Percentiles rank a stretch among this genome's conserved stretches.
These are phyloP conservation scores for Amphipyra berbera DNA, from an alignment of 2,888 invertebrate genomes.

Conservation along the genomic window DNA sequence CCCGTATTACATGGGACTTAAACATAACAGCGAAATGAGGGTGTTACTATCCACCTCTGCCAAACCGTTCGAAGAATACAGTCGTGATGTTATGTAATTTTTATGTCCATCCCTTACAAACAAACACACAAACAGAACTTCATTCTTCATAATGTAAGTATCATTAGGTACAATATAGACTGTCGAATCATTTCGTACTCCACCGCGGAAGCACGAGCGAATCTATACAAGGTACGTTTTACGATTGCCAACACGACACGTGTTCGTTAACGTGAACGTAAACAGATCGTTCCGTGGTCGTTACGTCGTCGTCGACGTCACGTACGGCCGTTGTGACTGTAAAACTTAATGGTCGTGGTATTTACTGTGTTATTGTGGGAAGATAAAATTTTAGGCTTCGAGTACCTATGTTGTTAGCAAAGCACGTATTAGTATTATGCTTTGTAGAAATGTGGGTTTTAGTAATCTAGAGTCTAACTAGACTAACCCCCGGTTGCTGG, in stretches of 20 bases:
- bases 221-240: constrained; percentile 66
- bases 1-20: too few relatives aligned
- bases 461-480: too few relatives aligned
- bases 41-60: too few relatives aligned
- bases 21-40: too few relatives aligned
- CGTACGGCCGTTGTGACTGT: constrained; percentile 53
- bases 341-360: constrained; percentile 60
- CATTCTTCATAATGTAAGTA: background rate
- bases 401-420: too few relatives aligned
- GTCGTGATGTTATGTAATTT: too few relatives aligned
- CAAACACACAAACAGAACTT: background rate
- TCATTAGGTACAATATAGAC: background rate
- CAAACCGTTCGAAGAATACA: too few relatives aligned
- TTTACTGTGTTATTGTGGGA: constrained; percentile 49
- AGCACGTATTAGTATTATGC: background rate
- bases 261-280: constrained; percentile 70
- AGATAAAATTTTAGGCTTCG: constrained; percentile 48
- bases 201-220: constrained; percentile 41
- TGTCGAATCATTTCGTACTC: constrained; percentile 25
- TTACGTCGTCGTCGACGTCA: constrained; percentile 56
- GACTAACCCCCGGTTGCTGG: too few relatives aligned
- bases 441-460: constrained; percentile 2
- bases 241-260: constrained; percentile 63
- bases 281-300: constrained; percentile 67
- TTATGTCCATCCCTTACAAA: background rate